Conservation (phyloP, 2,888 invertebrate species). For the Idaea dimidiata region DNA sequence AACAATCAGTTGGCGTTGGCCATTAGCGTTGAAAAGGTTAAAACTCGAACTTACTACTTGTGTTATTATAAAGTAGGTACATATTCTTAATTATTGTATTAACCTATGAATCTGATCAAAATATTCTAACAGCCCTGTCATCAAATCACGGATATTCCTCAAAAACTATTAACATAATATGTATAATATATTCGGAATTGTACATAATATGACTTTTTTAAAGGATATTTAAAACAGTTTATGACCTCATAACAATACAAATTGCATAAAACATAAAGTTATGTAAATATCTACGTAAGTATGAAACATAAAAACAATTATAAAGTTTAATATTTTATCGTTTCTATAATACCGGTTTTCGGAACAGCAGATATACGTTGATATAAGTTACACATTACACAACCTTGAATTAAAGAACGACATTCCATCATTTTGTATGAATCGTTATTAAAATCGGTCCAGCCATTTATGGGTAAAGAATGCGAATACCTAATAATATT, state of each 20-base stretch:
- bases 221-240: background rate
- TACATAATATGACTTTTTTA: background rate
- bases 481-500: background rate
- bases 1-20: too few relatives aligned
- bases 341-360: background rate
- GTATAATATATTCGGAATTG: background rate
- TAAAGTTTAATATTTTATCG: background rate
- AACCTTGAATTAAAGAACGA: background rate
- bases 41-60: background rate
- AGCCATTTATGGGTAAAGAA: background rate
- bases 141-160: background rate
- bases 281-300: background rate
- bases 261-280: background rate
- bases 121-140: background rate
- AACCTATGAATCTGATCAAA: background rate
- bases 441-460: background rate
- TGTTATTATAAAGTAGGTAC: background rate
- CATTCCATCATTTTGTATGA: conserved; percentile 1
- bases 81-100: background rate
- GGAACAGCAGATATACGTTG: background rate
- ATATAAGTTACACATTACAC: background rate
- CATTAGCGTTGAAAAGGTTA: too few relatives aligned
- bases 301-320: background rate
- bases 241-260: background rate
- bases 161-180: background rate